These are phyloP conservation scores for Cotesia vestalis DNA, from an alignment of 1,140 invertebrate genomes.

Conservation along the genomic window DNA sequence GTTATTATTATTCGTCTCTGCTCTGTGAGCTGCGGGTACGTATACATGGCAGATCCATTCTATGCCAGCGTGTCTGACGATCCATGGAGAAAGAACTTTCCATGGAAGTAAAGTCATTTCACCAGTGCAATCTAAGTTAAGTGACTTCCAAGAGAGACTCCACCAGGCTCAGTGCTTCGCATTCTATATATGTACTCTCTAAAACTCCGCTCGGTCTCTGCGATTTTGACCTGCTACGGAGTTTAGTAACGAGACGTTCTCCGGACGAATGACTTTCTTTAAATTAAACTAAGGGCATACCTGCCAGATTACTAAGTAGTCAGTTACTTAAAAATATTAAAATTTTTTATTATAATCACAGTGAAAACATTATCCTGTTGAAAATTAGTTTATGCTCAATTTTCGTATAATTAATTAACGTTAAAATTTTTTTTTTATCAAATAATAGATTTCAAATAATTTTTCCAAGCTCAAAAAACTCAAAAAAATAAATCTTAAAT, in stretches of 20 bases:
- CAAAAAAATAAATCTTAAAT: slow-evolving; percentile 5
- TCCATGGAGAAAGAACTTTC: slow-evolving; percentile 50
- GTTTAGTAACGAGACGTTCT: slow-evolving; percentile 19
- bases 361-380: too few relatives aligned
- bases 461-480: background rate
- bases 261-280: slow-evolving; percentile 4
- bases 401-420: too few relatives aligned
- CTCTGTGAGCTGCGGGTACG: background rate
- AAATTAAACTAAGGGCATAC: slow-evolving; percentile 6
- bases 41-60: slow-evolving; percentile 24
- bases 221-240: slow-evolving; percentile 30
- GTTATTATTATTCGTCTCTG: background rate
- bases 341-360: background rate
- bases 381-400: too few relatives aligned
- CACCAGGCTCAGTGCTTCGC: slow-evolving; percentile 34
- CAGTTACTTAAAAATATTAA: slow-evolving; percentile 2
- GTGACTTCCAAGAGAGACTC: slow-evolving; percentile 64
- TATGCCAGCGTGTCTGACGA: slow-evolving; percentile 20
- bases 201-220: slow-evolving; percentile 53
- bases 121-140: slow-evolving; percentile 66
- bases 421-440: too few relatives aligned
- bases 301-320: background rate
- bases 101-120: slow-evolving; percentile 64
- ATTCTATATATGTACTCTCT: background rate
- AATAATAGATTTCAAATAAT: background rate